Conservation (phyloP, 2,113 vertebrate species). For the Hirundichthys speculiger region DNA sequence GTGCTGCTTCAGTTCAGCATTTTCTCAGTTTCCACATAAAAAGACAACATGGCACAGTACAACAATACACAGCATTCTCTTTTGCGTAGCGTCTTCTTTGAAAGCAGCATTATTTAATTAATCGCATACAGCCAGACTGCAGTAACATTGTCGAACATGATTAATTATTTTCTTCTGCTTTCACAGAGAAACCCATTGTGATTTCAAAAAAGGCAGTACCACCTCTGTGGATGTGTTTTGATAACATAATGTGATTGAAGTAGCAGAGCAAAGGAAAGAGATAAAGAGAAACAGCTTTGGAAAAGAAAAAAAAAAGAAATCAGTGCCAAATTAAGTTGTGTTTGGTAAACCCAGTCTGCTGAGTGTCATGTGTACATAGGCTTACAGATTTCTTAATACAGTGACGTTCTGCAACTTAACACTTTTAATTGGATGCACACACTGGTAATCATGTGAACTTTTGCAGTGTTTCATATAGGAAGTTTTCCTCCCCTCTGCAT, state of each 20-base stretch:
- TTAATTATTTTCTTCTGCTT: slow-evolving; percentile 65
- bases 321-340: slow-evolving; percentile 47
- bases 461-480: not conserved
- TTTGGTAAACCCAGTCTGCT: slow-evolving; percentile 47
- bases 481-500: slow-evolving; percentile 5
- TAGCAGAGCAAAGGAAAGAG: slow-evolving; percentile 52
- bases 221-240: slow-evolving; percentile 61
- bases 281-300: slow-evolving; percentile 70
- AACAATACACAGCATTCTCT: slow-evolving; percentile 44
- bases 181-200: slow-evolving; percentile 61
- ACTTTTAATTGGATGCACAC: slow-evolving; percentile 5
- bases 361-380: slow-evolving; percentile 37
- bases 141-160: slow-evolving; percentile 61
- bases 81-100: slow-evolving; percentile 46
- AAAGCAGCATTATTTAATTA: slow-evolving; percentile 68
- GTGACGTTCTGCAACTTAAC: slow-evolving; percentile 15
- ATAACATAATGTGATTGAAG: slow-evolving; percentile 60
- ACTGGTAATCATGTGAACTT: not conserved
- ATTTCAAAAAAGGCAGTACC: slow-evolving; percentile 53
- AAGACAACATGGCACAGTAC: slow-evolving; percentile 30
- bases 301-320: slow-evolving; percentile 45
- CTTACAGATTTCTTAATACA: slow-evolving; percentile 9
- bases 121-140: slow-evolving; percentile 50
- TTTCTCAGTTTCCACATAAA: slow-evolving; percentile 49
- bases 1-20: slow-evolving; percentile 37